Base-by-base conservation (phyloP, 1,140 invertebrate species). In the Goniozus legneri region DNA sequence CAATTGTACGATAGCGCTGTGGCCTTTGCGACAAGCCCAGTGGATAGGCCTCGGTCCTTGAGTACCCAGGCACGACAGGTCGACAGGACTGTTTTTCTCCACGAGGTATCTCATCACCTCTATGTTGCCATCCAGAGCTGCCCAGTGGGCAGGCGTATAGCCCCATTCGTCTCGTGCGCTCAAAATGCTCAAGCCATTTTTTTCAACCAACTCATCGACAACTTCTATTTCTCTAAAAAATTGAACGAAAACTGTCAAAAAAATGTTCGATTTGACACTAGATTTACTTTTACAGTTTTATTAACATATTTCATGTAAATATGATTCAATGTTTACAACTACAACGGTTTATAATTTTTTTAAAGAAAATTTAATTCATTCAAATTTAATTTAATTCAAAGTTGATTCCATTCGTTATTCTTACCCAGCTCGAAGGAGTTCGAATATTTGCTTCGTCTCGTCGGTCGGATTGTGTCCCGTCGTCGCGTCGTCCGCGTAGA, bases 61-160 rank as follows among this genome's bases (percentile, higher is more conserved):
- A 2, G 88, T 92, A 31, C 92, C 91, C 37, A 92, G 75, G 62
- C 91, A 93, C 1, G 90, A 85, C 33, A 93, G 75, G 74, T 95
- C 88, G 6, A 94, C 82, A 2, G 89, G 88, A 12, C 87, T 89
- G 41, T 83, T 85, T 44, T 84, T 78, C 61, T 92, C 90, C 10
- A 94, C 84, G 34, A 95, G 79, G 60, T 89, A 91, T 8, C 88
- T 78, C 86, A 89, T 89, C 33, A 90, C 76, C 67, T 89, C 85
- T 10, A 88, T 83, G 59, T 88, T 88, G 12, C 92, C 91, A 64
- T 93, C 90, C 7, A 94, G 72, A 18, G 91, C 90, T 8, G 89
- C 89, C 92, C 91, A 95, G 69, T 95, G 92, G 8, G 90, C 90
- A 2, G 90, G 89, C 1, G 91, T 94, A 66, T 95, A 93, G 13